A percentile compares a stretch with the other conserved stretches of the same genome.
These are phyloP conservation scores for Eremophila alpestris DNA, from an alignment of 2,797 vertebrate species.

Conservation along the genomic window DNA sequence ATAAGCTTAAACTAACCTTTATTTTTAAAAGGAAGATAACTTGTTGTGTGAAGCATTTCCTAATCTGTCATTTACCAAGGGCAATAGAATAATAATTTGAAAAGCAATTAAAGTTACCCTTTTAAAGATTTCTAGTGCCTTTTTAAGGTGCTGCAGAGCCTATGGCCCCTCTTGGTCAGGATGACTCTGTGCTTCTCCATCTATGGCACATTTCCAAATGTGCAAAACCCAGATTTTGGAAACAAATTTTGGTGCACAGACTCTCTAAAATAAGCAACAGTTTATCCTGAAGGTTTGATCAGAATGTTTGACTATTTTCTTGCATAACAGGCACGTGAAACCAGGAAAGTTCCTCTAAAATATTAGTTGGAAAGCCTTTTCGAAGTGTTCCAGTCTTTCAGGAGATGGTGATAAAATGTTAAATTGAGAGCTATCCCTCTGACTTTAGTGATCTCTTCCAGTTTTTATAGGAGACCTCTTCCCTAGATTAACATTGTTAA, in stretches of 20 bases:
- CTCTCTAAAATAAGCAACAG: not conserved
- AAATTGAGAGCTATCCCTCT: not conserved
- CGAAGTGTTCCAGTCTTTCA: not conserved
- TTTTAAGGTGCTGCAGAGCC: not conserved
- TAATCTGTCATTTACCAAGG: slow-evolving; percentile 44
- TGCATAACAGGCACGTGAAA: not conserved
- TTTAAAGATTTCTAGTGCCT: not conserved
- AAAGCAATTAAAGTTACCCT: slow-evolving; percentile 8
- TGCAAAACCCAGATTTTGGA: not conserved
- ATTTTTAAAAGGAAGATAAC: slow-evolving; percentile 44
- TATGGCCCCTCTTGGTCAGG: not conserved
- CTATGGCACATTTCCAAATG: not conserved
- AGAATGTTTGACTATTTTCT: not conserved
- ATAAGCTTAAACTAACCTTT: slow-evolving; percentile 71
- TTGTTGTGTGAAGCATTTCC: slow-evolving; percentile 11
- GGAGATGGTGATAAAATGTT: not conserved
- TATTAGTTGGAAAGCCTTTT: not conserved
- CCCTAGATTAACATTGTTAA: not conserved
- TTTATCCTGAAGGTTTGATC: not conserved
- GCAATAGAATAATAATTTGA: not conserved
- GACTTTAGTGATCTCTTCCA: not conserved
- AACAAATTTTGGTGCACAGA: not conserved
- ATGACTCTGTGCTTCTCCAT: not conserved
- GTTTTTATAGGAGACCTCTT: not conserved
- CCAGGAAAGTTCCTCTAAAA: not conserved